Conservation (phyloP, 2,888 invertebrate species). For the Lordiphosa andalusiaca region DNA sequence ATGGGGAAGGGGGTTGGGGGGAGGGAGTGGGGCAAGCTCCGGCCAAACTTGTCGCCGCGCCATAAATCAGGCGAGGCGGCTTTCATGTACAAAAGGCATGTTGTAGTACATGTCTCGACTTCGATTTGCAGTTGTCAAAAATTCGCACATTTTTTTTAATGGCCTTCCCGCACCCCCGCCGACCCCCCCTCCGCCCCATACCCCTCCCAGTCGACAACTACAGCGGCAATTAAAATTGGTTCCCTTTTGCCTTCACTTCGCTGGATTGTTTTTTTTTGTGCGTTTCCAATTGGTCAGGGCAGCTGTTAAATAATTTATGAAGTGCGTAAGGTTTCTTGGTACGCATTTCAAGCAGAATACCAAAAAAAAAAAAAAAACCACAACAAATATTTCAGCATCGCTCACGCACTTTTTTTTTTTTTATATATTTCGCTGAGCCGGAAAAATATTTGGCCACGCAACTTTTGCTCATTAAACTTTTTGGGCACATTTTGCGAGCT, state of each 20-base stretch:
- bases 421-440: conserved; percentile 38
- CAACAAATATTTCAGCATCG: conserved; percentile 39
- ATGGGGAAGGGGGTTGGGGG: too few relatives aligned
- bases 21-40: conserved; percentile 13
- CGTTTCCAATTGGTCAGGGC: conserved; percentile 42
- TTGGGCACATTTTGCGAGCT: conserved; percentile 54
- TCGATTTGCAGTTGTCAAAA: conserved; percentile 60
- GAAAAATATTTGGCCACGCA: conserved; percentile 63
- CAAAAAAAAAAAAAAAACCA: too few relatives aligned
- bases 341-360: conserved; percentile 55
- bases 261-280: background rate
- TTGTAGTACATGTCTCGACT: conserved; percentile 54
- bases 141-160: conserved; percentile 58
- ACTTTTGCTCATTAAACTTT: conserved; percentile 63
- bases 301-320: conserved; percentile 71
- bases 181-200: conserved; percentile 21
- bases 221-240: conserved; percentile 65
- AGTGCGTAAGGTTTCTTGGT: conserved; percentile 65
- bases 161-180: background rate
- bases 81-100: conserved; percentile 53
- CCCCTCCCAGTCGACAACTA: conserved; percentile 34
- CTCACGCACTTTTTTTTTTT: conserved; percentile 57
- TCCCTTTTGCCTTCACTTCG: conserved; percentile 32
- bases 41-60: conserved; percentile 34
- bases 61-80: conserved; percentile 51